These are phyloP conservation scores for Spea bombifrons DNA, from an alignment of 2,113 vertebrate species.

Conservation along the genomic window DNA sequence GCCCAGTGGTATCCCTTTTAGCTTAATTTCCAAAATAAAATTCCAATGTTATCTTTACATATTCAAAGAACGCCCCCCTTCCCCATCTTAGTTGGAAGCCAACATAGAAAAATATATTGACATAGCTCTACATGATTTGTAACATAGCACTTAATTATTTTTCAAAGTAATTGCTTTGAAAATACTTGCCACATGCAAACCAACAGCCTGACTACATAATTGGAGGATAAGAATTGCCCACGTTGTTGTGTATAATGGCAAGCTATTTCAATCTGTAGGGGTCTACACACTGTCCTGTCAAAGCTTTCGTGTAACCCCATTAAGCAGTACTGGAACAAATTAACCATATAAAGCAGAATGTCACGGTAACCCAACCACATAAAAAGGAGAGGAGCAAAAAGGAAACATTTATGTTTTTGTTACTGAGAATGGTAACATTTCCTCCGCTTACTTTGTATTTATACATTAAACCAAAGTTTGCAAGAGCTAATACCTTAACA, in stretches of 20 bases:
- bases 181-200: slow-evolving; percentile 33
- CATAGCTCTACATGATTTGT: not conserved
- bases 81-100: not conserved
- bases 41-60: too few species aligned
- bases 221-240: slow-evolving; percentile 36
- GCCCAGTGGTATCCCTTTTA: too few species aligned
- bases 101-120: slow-evolving; percentile 9
- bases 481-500: slow-evolving; percentile 46
- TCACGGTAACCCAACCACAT: not conserved
- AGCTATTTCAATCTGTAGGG: slow-evolving; percentile 23
- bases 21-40: too few species aligned
- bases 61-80: too few species aligned
- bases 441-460: slow-evolving; percentile 36
- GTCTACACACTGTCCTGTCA: not conserved
- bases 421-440: slow-evolving; percentile 30
- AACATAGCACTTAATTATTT: slow-evolving; percentile 41
- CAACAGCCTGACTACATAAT: slow-evolving; percentile 48
- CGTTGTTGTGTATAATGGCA: slow-evolving; percentile 24
- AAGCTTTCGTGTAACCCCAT: not conserved
- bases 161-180: slow-evolving; percentile 42
- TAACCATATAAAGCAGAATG: slow-evolving; percentile 2
- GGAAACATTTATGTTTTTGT: slow-evolving; percentile 38
- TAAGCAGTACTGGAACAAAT: slow-evolving; percentile 6
- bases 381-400: not conserved
- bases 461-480: slow-evolving; percentile 36